phyloP scores from a whole-genome alignment of 2,888 invertebrate genomes.

The Gandaritis pyraliata region DNA sequence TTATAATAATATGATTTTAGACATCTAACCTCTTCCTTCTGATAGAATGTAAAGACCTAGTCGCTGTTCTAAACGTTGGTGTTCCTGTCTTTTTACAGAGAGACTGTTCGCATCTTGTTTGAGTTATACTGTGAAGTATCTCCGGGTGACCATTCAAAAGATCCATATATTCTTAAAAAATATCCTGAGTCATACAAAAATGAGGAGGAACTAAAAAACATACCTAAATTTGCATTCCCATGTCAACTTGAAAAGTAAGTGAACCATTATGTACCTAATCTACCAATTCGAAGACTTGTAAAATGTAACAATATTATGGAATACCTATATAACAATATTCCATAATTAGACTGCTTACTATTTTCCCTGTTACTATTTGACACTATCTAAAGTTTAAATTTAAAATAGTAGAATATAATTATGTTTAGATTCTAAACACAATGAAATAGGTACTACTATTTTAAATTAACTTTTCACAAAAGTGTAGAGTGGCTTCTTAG shows the following conservation, averaged over 20 bases:
- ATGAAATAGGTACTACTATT: no score
- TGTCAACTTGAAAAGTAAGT: conserved; percentile 77
- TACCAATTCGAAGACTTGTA: no score
- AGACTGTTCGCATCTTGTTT: conserved; percentile 90
- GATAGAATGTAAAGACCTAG: neutral
- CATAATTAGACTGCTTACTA: no score
- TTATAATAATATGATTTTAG: conserved; percentile 1
- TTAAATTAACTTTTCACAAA: no score
- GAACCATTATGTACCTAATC: no score
- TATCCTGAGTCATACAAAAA: conserved; percentile 94
- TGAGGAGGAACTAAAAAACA: conserved; percentile 92
- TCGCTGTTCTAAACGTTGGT: neutral
- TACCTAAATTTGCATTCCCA: conserved; percentile 96
- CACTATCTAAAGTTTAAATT: no score
- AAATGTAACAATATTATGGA: no score
- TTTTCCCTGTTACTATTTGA: no score
- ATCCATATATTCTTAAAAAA: conserved; percentile 91
- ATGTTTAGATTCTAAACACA: no score
- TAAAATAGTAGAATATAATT: no score
- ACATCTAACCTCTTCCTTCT: conserved; percentile 3
- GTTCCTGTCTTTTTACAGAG: conserved; percentile 81
- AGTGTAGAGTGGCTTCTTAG: no score
- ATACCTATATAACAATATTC: no score
- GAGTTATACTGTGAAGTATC: conserved; percentile 94
- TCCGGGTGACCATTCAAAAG: conserved; percentile 82